Evolutionary conservation across 2,797 vertebrate genomes (phyloP).

Genomic region (Halcyon leucocephala): DNA sequence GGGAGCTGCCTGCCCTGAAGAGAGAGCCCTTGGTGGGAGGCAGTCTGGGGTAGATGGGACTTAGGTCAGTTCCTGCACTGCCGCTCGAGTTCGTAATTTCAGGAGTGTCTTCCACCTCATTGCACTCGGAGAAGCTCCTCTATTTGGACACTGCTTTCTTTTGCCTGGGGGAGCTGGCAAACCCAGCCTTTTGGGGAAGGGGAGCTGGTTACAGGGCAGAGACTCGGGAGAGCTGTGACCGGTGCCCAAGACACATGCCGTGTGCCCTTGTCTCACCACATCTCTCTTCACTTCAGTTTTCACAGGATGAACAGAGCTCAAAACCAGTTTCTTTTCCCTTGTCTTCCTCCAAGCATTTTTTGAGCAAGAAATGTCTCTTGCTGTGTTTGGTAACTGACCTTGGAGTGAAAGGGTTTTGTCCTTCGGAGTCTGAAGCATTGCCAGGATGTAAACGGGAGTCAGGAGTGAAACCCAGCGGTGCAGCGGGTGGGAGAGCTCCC

Average conservation of each 20-base stretch:
- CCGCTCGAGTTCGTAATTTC: neutral
- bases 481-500: neutral
- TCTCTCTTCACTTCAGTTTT: neutral
- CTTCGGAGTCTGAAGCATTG: neutral
- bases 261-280: neutral
- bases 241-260: neutral
- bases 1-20: neutral
- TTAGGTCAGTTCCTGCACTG: neutral
- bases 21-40: neutral
- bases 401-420: neutral
- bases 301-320: neutral
- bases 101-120: neutral
- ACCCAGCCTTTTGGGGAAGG: neutral
- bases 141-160: neutral
- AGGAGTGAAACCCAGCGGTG: neutral
- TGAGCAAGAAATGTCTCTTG: neutral
- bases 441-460: neutral
- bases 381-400: slow-evolving; percentile 20
- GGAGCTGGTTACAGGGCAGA: neutral
- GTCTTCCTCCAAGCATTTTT: neutral
- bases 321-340: neutral
- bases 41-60: neutral
- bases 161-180: neutral
- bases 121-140: neutral
- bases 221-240: neutral